Percentiles rank a stretch among this genome's conserved stretches.
Evolutionary conservation across 2,113 vertebrate genomes (phyloP).

Genomic region (Dromaius novaehollandiae): DNA sequence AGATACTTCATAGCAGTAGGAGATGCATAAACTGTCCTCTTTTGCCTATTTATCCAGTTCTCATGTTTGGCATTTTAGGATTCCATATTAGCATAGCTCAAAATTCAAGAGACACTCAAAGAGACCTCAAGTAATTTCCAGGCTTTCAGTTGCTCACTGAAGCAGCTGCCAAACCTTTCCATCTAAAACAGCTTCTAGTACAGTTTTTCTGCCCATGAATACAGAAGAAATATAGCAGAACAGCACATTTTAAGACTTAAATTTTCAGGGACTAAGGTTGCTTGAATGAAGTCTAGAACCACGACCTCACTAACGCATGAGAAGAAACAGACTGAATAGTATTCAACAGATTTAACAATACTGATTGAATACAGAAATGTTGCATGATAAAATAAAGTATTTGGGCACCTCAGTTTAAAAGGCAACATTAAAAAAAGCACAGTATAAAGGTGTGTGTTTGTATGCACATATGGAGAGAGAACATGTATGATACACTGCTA

Average conservation of each 20-base stretch:
- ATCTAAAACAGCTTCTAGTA: not conserved
- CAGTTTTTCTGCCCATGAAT: not conserved
- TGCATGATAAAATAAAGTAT: not conserved
- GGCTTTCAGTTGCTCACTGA: not conserved
- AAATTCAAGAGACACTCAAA: not conserved
- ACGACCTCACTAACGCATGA: fast-evolving
- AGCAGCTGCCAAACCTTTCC: not conserved
- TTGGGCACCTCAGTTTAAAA: not conserved
- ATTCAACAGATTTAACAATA: not conserved
- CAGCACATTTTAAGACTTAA: fast-evolving
- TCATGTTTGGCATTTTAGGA: not conserved
- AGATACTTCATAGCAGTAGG: not conserved
- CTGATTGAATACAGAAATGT: not conserved
- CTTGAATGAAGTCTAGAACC: not conserved
- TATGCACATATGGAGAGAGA: fast-evolving
- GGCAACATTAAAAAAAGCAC: not conserved
- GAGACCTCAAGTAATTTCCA: not conserved
- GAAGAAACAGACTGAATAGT: not conserved
- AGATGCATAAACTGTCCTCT: not conserved
- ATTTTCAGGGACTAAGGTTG: not conserved
- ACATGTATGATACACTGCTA: not conserved
- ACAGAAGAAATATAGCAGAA: not conserved
- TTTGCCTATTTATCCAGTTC: not conserved
- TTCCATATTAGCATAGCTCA: not conserved
- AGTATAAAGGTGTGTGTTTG: not conserved